A percentile compares a stretch with the other conserved stretches of the same genome.
Evolutionary conservation across 2,797 vertebrate genomes (phyloP).

Genomic region (Channallabes apus): DNA sequence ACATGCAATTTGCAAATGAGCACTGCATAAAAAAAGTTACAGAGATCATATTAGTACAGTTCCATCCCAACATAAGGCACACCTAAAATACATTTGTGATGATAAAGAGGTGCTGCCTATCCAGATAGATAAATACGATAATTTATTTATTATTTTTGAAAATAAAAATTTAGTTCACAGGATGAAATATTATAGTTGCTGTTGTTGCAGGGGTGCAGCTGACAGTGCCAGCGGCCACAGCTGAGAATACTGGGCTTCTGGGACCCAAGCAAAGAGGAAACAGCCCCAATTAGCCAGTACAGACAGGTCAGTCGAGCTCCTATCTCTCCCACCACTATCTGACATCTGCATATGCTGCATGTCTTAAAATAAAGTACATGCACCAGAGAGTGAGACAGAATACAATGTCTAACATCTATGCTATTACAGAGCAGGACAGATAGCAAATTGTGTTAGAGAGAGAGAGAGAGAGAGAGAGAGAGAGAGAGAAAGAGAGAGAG

Average conservation of each 20-base stretch:
- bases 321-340: conserved; percentile 42
- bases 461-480: conserved; percentile 29
- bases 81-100: conserved; percentile 56
- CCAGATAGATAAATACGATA: conserved; percentile 58
- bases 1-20: conserved; percentile 10
- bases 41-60: conserved; percentile 45
- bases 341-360: conserved; percentile 57
- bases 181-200: conserved; percentile 60
- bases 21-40: conserved; percentile 27
- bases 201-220: conserved; percentile 59
- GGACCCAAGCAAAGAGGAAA: conserved; percentile 58
- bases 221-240: conserved; percentile 65
- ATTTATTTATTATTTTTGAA: conserved; percentile 17
- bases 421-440: conserved; percentile 17
- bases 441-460: neutral
- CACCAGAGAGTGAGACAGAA: conserved; percentile 45
- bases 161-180: conserved; percentile 52
- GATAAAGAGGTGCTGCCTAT: conserved; percentile 54
- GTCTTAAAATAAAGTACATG: conserved; percentile 51
- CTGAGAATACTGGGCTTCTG: conserved; percentile 69
- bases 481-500: conserved; percentile 31
- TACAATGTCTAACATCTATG: conserved; percentile 18
- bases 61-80: conserved; percentile 32
- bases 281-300: conserved; percentile 62
- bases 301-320: conserved; percentile 62